Evolutionary conservation across 53 echinoderm and acorn worm genomes (phyloP).

Genomic region (Hippasteria phrygiana): DNA sequence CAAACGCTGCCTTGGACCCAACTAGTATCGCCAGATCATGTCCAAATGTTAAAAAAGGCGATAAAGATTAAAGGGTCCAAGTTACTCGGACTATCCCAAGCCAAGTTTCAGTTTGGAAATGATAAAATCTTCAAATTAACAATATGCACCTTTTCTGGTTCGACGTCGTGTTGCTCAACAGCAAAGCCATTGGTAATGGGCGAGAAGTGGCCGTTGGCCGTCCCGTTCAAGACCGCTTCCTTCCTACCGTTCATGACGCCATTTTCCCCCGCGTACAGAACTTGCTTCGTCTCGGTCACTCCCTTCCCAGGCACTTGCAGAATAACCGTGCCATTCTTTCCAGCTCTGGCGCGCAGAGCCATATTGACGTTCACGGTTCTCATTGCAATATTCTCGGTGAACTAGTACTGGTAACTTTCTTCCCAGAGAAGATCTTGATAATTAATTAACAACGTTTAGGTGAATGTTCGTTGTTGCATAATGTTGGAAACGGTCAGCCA

Average conservation of each 20-base stretch:
- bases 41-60: too few species aligned
- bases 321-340: conserved; percentile 34
- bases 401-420: background rate
- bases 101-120: background rate
- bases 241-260: conserved; percentile 33
- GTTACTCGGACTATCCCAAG: too few species aligned
- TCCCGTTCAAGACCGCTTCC: conserved; percentile 35
- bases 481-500: too few species aligned
- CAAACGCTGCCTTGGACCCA: too few species aligned
- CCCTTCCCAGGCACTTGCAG: conserved; percentile 42
- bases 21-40: too few species aligned
- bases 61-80: too few species aligned
- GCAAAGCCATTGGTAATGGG: conserved; percentile 29
- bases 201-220: conserved; percentile 43
- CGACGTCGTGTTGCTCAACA: background rate
- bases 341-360: conserved; percentile 45
- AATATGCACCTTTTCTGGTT: conserved; percentile 33
- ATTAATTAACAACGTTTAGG: too few species aligned
- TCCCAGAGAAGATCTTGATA: background rate
- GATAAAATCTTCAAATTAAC: background rate
- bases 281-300: conserved; percentile 40
- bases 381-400: background rate
- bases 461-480: too few species aligned
- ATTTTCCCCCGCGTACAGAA: conserved; percentile 33
- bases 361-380: conserved; percentile 56